Base-by-base conservation (phyloP, 2,113 vertebrate species). In the Ploceus nigricollis region DNA sequence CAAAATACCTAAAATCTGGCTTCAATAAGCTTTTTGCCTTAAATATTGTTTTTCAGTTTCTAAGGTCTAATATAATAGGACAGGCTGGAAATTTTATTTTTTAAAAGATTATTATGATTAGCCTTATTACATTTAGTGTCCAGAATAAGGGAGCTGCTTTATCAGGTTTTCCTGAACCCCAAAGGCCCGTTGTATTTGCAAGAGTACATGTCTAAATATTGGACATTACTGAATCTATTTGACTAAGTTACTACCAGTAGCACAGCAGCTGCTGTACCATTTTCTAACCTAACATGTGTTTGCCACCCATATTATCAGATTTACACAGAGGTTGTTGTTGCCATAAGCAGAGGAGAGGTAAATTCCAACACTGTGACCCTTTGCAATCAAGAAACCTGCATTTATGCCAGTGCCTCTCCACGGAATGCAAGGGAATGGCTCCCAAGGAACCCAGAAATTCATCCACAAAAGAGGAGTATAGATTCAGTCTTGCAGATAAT, bases 131-230 rank as follows among this genome's bases (percentile, higher is more conserved):
- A 30, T 89, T 88, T 72, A 82, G 28, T 50, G 44, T 53, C 72
- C 80, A 81, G 87, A 95, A 96, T 69, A 68, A 90, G 53, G 48
- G 65, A 90, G 51, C 37, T 93, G 82, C 25, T 87, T 75, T 92
- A 40, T 70, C 89, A 83, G 44, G 40, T 77, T 94, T 70, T 94
- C 37, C 85, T 89, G 85, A 84, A 78, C 48, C 80, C 68, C 65
- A 64, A 94, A 94, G 82, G 86, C 90, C 35, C 37, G 54, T 37
- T 71, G n/a, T 93, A 78, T 96, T 94, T 97, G 77, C 93, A 95
- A 87, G 82, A 95, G 80, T 76, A 88, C 89, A 83, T 60, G 85
- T 92, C 90, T 94, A 97, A 96, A 96, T 95, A 96, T 95, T 96
- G 90, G 92, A 89, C 88, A 90, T 78, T 60, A 78, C 75, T 92